These are phyloP conservation scores for Cecidostiba fungosa DNA, from an alignment of 2,888 invertebrate species.

Conservation along the genomic window DNA sequence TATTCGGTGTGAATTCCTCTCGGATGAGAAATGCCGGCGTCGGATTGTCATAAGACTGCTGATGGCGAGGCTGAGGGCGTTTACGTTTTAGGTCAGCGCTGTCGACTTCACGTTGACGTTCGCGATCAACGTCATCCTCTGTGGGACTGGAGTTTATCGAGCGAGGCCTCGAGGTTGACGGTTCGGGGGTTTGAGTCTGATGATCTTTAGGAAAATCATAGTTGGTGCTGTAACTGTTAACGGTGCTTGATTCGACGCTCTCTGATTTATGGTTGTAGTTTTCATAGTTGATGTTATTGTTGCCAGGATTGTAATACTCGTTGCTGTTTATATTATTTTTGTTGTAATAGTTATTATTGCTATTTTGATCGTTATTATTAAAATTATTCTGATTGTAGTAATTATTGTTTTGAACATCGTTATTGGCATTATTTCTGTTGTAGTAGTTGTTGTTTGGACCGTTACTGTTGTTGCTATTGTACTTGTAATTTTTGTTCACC, in stretches of 20 bases:
- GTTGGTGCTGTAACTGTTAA: neutral
- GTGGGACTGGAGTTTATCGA: slow-evolving; percentile 15
- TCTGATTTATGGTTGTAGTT: neutral
- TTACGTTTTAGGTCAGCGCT: slow-evolving; percentile 53
- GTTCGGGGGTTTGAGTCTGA: slow-evolving; percentile 7
- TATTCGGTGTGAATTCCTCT: slow-evolving; percentile 21
- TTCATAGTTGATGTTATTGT: neutral
- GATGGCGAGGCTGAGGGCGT: neutral
- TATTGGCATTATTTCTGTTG: neutral
- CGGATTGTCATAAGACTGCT: neutral
- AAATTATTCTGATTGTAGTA: slow-evolving; percentile 10
- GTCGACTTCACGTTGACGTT: slow-evolving; percentile 66
- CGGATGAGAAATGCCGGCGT: slow-evolving; percentile 32
- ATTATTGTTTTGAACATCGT: neutral
- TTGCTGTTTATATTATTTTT: neutral
- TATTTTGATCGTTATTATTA: neutral
- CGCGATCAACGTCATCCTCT: slow-evolving; percentile 67
- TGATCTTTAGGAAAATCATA: slow-evolving; percentile 6
- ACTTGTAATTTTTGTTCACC: neutral
- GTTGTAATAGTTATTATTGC: neutral
- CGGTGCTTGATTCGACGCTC: neutral
- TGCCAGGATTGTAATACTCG: neutral
- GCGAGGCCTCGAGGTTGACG: neutral
- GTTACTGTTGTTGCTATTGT: neutral
- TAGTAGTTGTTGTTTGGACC: slow-evolving; percentile 7